A percentile compares a stretch with the other conserved stretches of the same genome.
Evolutionary conservation across 2,113 vertebrate species (phyloP).

Genomic region (Lasiurus borealis): DNA sequence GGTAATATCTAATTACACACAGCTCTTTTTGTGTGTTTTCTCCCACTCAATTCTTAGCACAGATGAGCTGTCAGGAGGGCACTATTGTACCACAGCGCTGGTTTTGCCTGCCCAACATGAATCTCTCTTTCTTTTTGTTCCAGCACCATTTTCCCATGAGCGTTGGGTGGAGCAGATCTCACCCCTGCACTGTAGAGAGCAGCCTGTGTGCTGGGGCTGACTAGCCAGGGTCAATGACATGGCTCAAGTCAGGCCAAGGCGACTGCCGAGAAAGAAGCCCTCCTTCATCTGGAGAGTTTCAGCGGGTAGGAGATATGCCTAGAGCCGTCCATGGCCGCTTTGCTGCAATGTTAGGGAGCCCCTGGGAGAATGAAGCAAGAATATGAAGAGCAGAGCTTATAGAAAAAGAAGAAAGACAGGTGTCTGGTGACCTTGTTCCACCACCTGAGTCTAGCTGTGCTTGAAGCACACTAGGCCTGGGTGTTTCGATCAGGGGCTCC

Average conservation of each 20-base stretch:
- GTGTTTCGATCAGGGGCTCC: not conserved
- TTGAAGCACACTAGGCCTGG: not conserved
- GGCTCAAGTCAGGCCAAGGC: not conserved
- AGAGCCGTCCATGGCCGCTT: not conserved
- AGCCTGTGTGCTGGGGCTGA: not conserved
- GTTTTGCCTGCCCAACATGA: not conserved
- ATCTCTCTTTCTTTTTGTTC: not conserved
- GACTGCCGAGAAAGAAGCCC: not conserved
- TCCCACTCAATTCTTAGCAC: not conserved
- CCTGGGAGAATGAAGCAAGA: not conserved
- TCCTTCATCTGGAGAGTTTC: too few species aligned
- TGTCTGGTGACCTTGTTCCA: too few species aligned
- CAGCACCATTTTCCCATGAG: not conserved
- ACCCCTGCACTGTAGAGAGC: not conserved
- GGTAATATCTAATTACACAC: not conserved
- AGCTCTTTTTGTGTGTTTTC: not conserved
- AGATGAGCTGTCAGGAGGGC: not conserved
- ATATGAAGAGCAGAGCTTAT: not conserved
- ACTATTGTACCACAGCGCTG: not conserved
- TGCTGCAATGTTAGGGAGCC: not conserved
- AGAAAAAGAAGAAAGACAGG: not conserved
- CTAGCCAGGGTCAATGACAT: not conserved
- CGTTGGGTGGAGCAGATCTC: not conserved
- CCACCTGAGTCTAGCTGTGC: not conserved
- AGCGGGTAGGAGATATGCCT: not conserved